Conservation (phyloP, 2,113 vertebrate genomes). For the Anarhynchus alexandrinus region DNA sequence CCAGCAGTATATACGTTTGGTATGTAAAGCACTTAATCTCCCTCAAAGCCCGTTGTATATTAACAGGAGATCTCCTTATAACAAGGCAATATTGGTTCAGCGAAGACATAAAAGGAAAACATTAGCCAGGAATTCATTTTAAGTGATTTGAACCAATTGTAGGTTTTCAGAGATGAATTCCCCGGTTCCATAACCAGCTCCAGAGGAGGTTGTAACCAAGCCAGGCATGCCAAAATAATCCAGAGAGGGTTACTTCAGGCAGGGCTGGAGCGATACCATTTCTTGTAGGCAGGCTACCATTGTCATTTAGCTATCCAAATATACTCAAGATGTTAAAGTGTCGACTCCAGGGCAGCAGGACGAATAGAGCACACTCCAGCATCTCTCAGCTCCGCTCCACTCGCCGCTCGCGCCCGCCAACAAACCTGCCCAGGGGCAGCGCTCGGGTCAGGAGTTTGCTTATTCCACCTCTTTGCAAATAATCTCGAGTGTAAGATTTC, state of each 20-base stretch:
- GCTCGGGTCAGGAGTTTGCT: neutral
- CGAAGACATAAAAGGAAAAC: neutral
- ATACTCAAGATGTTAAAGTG: neutral
- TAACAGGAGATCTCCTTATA: neutral
- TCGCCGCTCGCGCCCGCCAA: neutral
- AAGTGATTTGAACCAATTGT: neutral
- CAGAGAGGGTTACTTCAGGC: too few relatives aligned
- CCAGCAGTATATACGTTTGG: rapidly evolving
- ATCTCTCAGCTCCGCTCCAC: neutral
- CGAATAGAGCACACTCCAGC: neutral
- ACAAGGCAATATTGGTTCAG: neutral
- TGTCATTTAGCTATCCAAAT: neutral
- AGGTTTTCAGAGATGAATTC: neutral
- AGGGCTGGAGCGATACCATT: neutral
- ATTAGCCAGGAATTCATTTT: neutral
- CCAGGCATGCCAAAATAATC: neutral
- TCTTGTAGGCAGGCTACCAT: neutral
- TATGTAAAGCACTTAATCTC: neutral
- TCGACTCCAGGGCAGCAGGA: neutral
- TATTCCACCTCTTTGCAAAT: neutral
- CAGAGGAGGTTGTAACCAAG: neutral
- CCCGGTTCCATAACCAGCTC: neutral
- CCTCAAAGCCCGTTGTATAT: neutral
- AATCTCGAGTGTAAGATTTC: neutral
- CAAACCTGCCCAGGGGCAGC: neutral